Evolutionary conservation across 2,888 invertebrate species (phyloP), one percentile per base, ranked within the genome.

Genomic region (Drosophila silvestris): DNA sequence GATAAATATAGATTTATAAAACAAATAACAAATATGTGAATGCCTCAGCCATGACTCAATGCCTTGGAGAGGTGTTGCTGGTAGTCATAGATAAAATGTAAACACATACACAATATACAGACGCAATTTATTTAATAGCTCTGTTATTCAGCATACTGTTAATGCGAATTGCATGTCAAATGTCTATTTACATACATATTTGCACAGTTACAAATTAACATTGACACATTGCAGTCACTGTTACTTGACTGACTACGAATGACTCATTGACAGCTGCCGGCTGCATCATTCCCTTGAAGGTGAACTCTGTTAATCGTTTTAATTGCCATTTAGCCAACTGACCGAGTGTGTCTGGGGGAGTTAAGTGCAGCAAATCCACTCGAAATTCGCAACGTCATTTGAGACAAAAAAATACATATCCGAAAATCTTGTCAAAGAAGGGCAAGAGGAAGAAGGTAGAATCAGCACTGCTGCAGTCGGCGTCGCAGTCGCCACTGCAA

Each of bases 301-400:
- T 47, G 47, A 47, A 26, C 26, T 9, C 47, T 9, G n/a, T 2
- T n/a, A 33, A 53, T 9, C 52, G 37, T 51, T 62, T 61, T 69
- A 61, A 79, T 62, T 60, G 77, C 53, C 71, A 67, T 76, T 79
- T 82, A 81, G 67, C 81, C 76, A 76, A 82, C 81, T 81, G 81
- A 81, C 81, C 81, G 69, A 79, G 70, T 73, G 76, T 35, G 74
- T 65, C 35, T 35, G 71, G 60, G 19, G 16, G 6, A 28, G 72
- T 52, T 41, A 50, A 64, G 47, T 54, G 61, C 51, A 47, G 59
- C 16, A 4, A 16, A 67, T 66, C 61, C 69, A 69, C 53, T 61
- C 63, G 59, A 66, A 28, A 52, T 62, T 28, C 62, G 26, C 72
- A 59, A 51, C 10, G 47, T 60, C 57, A 52, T 51, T 30, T 41